Evolutionary conservation across 2,797 vertebrate genomes (phyloP).

Genomic region (Micrastur ruficollis): DNA sequence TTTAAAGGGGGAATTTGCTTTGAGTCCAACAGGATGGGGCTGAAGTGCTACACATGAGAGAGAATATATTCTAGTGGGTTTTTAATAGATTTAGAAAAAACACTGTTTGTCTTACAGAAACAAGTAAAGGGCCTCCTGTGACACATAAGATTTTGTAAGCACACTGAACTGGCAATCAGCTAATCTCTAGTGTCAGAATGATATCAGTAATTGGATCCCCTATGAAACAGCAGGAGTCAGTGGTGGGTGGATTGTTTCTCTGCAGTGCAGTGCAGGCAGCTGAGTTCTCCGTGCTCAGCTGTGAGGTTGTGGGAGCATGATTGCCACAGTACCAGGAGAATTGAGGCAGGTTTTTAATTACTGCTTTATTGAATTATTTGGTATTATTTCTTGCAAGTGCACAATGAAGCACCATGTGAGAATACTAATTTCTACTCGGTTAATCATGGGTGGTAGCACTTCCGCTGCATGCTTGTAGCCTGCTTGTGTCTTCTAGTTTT

Average conservation of each 20-base stretch:
- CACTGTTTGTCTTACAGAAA: conserved; percentile 63
- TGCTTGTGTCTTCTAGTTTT: not conserved
- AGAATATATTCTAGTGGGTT: conserved; percentile 29
- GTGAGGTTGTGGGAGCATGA: conserved; percentile 31
- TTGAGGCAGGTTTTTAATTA: conserved; percentile 69
- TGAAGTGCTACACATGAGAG: conserved; percentile 8
- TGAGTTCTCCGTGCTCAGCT: conserved; percentile 55
- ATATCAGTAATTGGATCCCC: conserved; percentile 66
- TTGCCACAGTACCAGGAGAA: conserved; percentile 52
- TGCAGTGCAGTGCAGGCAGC: conserved; percentile 20
- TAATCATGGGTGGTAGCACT: conserved; percentile 23
- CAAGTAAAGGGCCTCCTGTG: conserved; percentile 66
- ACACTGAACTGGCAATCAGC: conserved; percentile 65
- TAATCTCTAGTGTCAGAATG: conserved; percentile 62
- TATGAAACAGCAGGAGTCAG: conserved; percentile 63
- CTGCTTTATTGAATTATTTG: conserved; percentile 68
- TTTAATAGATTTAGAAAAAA: conserved; percentile 40
- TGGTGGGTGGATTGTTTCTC: conserved; percentile 48
- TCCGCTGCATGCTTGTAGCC: not conserved
- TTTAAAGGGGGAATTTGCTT: conserved; percentile 5
- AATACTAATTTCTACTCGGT: conserved; percentile 58
- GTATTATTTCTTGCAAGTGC: conserved; percentile 59
- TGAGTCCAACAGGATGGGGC: not conserved
- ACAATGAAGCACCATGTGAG: conserved; percentile 44
- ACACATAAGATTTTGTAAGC: conserved; percentile 68